Conservation (phyloP, 2,888 invertebrate genomes). For the Tetragonula carbonaria region DNA sequence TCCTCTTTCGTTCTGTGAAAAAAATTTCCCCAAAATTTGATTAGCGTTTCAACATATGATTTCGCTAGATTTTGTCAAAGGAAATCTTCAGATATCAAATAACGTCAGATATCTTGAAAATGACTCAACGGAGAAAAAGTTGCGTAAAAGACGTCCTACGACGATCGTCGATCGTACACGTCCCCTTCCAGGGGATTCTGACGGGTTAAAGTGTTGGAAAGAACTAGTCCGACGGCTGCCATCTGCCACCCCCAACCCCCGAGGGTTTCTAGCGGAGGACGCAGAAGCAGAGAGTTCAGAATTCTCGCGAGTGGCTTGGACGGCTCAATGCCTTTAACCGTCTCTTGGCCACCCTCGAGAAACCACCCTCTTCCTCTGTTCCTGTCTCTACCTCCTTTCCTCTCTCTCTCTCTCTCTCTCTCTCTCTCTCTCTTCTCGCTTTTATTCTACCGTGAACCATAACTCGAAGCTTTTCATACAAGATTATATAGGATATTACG, state of each 20-base stretch:
- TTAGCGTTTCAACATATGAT: background rate
- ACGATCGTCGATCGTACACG: conserved; percentile 40
- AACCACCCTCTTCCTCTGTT: conserved; percentile 58
- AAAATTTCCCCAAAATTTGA: background rate
- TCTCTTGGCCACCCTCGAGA: conserved; percentile 76
- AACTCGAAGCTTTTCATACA: conserved; percentile 79
- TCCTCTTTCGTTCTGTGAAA: no score
- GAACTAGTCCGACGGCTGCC: conserved; percentile 79
- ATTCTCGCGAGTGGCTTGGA: conserved; percentile 80
- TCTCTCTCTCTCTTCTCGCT: conserved; percentile 50
- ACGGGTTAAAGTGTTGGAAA: conserved; percentile 70
- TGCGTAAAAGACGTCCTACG: background rate
- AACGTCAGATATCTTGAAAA: background rate
- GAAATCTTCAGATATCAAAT: background rate
- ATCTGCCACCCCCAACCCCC: conserved; percentile 80
- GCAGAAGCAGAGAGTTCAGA: conserved; percentile 66
- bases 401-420: conserved; percentile 43
- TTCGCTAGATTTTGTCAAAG: background rate
- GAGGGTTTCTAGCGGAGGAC: conserved; percentile 71
- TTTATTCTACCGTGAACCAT: conserved; percentile 77
- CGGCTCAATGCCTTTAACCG: conserved; percentile 81
- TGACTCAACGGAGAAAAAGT: background rate
- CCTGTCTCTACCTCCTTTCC: conserved; percentile 30
- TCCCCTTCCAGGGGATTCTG: conserved; percentile 48
- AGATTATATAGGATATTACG: conserved; percentile 83